Conservation (phyloP, 1,140 invertebrate species). For the Heliothis virescens region DNA sequence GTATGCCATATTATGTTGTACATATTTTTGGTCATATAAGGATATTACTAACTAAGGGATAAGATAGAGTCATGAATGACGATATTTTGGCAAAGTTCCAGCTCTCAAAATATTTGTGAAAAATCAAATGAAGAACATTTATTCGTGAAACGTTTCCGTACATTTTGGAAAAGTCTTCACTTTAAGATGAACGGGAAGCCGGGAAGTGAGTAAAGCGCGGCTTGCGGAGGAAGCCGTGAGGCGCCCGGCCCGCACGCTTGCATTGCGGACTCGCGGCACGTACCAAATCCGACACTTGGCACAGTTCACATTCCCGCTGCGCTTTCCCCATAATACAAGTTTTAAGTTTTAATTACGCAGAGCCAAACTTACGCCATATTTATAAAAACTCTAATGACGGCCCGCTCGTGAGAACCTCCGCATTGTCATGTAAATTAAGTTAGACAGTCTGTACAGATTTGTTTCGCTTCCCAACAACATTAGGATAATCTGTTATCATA, state of each 20-base stretch:
- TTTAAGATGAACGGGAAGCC: conserved; percentile 52
- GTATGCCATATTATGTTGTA: too few species aligned
- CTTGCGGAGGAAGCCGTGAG: conserved; percentile 24
- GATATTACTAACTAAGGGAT: too few species aligned
- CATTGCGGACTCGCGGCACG: conserved; percentile 76
- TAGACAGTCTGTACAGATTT: conserved; percentile 25
- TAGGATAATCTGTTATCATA: conserved; percentile 36
- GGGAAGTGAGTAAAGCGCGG: conserved; percentile 44
- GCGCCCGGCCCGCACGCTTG: conserved; percentile 52
- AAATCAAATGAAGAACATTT: conserved; percentile 17
- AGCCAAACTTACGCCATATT: conserved; percentile 64
- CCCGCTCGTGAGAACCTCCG: conserved; percentile 2
- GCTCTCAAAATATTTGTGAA: not conserved
- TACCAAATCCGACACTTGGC: conserved; percentile 82
- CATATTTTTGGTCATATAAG: too few species aligned
- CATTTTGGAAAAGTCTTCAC: conserved; percentile 17
- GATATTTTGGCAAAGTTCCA: not conserved
- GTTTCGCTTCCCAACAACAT: conserved; percentile 34
- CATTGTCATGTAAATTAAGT: conserved; percentile 52
- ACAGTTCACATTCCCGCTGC: conserved; percentile 70
- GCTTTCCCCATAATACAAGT: conserved; percentile 71
- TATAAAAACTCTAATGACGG: conserved; percentile 56
- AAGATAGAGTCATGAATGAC: not conserved
- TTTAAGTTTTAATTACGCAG: conserved; percentile 82
- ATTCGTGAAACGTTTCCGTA: conserved; percentile 17